Conservation (phyloP, 2,888 invertebrate species). For the Aporophyla nigra region DNA sequence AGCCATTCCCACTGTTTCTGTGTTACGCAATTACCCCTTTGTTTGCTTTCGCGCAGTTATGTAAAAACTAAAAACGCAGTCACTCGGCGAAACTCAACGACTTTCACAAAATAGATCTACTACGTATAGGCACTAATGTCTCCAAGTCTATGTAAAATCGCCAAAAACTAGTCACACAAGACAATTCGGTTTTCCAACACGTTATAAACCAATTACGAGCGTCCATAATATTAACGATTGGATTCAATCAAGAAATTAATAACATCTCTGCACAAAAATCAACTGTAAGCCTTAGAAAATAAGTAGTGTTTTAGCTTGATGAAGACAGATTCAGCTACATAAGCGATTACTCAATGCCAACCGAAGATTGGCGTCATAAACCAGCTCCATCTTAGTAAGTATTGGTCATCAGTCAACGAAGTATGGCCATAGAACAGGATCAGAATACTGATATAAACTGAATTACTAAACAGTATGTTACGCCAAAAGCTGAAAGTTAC, state of each 20-base stretch:
- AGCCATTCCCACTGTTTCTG: no score
- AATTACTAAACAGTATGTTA: neutral
- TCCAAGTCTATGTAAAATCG: neutral
- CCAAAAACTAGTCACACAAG: slow-evolving; percentile 31
- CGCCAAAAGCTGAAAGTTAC: no score
- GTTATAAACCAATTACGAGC: slow-evolving; percentile 55
- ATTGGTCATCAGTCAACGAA: slow-evolving; percentile 72
- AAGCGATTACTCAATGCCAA: slow-evolving; percentile 74
- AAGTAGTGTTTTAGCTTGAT: slow-evolving; percentile 60
- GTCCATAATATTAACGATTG: slow-evolving; percentile 57
- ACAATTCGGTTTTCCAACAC: slow-evolving; percentile 50
- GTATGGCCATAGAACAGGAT: slow-evolving; percentile 63
- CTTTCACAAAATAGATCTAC: no score
- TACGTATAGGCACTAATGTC: no score
- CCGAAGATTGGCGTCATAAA: slow-evolving; percentile 81
- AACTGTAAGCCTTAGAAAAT: slow-evolving; percentile 43
- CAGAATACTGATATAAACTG: neutral
- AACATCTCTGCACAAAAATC: slow-evolving; percentile 38
- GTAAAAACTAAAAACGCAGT: no score
- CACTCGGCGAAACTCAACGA: no score
- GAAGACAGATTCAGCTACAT: slow-evolving; percentile 58
- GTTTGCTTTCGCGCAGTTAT: no score
- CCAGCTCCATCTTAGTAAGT: slow-evolving; percentile 80
- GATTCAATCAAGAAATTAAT: slow-evolving; percentile 74
- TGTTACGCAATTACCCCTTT: no score